Conservation (phyloP, 2,888 invertebrate species). For the Apoderus coryli region DNA sequence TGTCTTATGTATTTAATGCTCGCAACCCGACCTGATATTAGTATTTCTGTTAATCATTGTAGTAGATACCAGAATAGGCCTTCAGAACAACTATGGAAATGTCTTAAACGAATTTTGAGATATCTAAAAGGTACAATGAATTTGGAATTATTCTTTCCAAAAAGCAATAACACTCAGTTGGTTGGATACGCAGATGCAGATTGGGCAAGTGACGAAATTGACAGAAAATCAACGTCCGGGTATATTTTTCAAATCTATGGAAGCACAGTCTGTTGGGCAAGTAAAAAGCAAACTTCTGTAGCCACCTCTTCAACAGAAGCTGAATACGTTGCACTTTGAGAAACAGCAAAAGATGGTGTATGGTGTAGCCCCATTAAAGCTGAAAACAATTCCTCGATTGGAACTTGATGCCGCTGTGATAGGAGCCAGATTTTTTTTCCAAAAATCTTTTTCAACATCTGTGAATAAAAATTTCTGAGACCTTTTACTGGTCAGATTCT, state of each 20-base stretch:
- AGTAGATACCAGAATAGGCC: slow-evolving; percentile 1
- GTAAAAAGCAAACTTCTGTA: slow-evolving; percentile 3
- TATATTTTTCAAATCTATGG: slow-evolving; percentile 2
- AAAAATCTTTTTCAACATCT: no score
- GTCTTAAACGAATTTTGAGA: slow-evolving; percentile 6
- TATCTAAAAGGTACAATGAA: slow-evolving; percentile 4
- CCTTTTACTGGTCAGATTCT: no score
- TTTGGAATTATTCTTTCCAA: no score
- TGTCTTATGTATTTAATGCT: slow-evolving; percentile 9
- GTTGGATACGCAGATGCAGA: slow-evolving; percentile 4
- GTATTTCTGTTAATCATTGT: slow-evolving; percentile 5
- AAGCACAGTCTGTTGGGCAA: slow-evolving; percentile 3
- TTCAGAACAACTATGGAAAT: slow-evolving; percentile 5
- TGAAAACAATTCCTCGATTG: no score
- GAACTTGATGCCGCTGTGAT: no score
- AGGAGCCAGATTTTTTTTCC: no score
- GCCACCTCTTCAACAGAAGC: slow-evolving; percentile 5
- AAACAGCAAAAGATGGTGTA: slow-evolving; percentile 6
- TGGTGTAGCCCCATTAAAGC: no score
- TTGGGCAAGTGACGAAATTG: slow-evolving; percentile 1
- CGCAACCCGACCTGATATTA: slow-evolving; percentile 9
- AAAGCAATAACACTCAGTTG: no score
- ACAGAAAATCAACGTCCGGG: slow-evolving; percentile 6
- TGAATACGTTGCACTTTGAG: no score
- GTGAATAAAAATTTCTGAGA: no score